Base-by-base conservation (phyloP, 2,797 vertebrate species). In the Myotis planiceps region DNA sequence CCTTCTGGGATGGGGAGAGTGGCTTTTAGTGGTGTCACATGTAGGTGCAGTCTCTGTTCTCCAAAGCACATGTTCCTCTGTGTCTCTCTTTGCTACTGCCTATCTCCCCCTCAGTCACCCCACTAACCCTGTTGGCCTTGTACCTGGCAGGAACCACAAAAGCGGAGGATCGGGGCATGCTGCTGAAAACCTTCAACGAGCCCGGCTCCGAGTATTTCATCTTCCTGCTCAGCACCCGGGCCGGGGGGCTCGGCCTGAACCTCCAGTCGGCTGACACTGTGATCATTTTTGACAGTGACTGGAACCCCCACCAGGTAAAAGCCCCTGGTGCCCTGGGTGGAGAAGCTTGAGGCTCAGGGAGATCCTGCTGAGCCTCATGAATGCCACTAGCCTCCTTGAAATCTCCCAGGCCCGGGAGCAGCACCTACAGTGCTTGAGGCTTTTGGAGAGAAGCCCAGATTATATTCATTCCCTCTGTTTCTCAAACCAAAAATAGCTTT, bases 221-320 rank as follows among this genome's bases (percentile, higher is more conserved):
- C 96, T 99, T 99, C 96, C 97, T 99, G 92, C 99, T 99, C 95
- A 99, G 99, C 98, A 99, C 99, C 0, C 98, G 99, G 27, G 99
- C 99, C 0, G 99, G 99, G 0, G 99, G 99, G 0, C 98, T 99
- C 2, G 99, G 99, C 0, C 99, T 99, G 32, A 99, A 99, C 95
- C 98, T 99, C 9, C 99, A 99, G 98, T 99, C 99, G 0, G 99
- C 99, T 0, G 99, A 99, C 97, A 99, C 99, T 0, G 99, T 99
- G 92, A 99, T 99, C 93, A 99, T 99, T 96, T 99, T 99, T 9
- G 99, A 99, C 98, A 99, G 99, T 12, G 99, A 99, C 98, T 99
- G 99, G 99, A 99, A 99, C 97, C 99, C 99, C 0, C 99, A 99
- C 98, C 99, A 99, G 99, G 99, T 99, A 96, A 92, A 49, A 15